phyloP scores from a whole-genome alignment of 1,140 invertebrate genomes.

The Pseudobourletiella spinata region DNA sequence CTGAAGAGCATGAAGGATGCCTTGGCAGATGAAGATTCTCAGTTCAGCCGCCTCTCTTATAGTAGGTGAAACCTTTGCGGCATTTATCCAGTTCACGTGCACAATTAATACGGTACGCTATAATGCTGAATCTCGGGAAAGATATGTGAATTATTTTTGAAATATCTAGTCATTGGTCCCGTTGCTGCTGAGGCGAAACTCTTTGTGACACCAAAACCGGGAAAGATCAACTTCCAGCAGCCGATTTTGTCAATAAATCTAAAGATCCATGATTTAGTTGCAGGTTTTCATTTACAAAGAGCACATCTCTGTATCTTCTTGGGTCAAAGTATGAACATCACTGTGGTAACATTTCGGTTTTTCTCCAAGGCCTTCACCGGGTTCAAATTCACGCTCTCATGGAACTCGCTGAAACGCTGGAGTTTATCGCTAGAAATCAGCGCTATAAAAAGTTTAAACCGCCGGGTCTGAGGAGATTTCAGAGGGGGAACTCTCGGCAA shows the following conservation, averaged over 20 bases:
- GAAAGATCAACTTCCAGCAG: conserved; percentile 43
- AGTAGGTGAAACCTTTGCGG: not conserved
- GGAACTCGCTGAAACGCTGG: not conserved
- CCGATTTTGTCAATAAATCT: not conserved
- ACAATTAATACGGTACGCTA: too few species aligned
- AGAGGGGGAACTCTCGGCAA: not conserved
- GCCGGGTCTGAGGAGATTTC: not conserved
- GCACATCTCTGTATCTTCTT: not conserved
- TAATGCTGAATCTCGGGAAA: too few species aligned
- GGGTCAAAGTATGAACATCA: not conserved
- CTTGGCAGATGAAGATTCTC: not conserved
- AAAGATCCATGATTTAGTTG: not conserved
- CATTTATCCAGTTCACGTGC: too few species aligned
- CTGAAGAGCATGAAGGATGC: not conserved
- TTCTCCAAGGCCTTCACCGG: not conserved
- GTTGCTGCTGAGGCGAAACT: conserved; percentile 81
- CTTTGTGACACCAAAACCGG: conserved; percentile 85
- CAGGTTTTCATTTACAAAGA: not conserved
- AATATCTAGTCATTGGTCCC: conserved; percentile 71
- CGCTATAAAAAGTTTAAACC: not conserved
- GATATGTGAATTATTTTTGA: not conserved
- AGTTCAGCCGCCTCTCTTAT: not conserved
- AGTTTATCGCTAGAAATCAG: not conserved
- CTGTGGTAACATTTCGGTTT: not conserved
- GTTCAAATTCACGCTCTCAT: not conserved